Evolutionary conservation across 2,888 invertebrate species (phyloP).

Genomic region (Craniophora ligustri): DNA sequence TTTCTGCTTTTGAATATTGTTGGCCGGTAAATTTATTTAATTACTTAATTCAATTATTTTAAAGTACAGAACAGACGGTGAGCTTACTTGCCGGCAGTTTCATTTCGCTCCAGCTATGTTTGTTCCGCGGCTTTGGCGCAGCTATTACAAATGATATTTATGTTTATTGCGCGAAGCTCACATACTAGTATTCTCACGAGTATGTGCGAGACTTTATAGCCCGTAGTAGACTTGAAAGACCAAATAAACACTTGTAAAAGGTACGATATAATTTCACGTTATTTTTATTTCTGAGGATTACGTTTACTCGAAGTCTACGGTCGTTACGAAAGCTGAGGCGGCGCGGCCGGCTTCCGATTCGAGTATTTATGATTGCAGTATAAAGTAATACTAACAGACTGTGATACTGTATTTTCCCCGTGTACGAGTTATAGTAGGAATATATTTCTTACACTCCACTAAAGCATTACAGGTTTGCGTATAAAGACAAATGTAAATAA

Average conservation of each 20-base stretch:
- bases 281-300: slow-evolving; percentile 13
- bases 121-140: slow-evolving; percentile 4
- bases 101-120: slow-evolving; percentile 11
- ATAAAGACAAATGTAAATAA: neutral
- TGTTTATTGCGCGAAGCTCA: slow-evolving; percentile 6
- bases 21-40: slow-evolving; percentile 42
- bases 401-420: too few relatives aligned
- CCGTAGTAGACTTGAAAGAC: slow-evolving; percentile 5
- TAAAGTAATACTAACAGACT: neutral
- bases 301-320: neutral
- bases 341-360: neutral
- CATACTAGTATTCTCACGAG: neutral
- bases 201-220: slow-evolving; percentile 1
- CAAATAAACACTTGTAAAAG: slow-evolving; percentile 3
- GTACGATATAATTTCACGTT: neutral
- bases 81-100: slow-evolving; percentile 11
- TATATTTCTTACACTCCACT: neutral
- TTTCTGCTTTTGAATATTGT: slow-evolving; percentile 41
- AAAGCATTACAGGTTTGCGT: too few relatives aligned
- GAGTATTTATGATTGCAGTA: neutral
- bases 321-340: neutral
- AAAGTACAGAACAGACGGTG: slow-evolving; percentile 29
- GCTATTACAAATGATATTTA: slow-evolving; percentile 14
- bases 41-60: slow-evolving; percentile 47
- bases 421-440: too few relatives aligned